These are phyloP conservation scores for Tenebrosternarchus preto DNA, from an alignment of 2,113 vertebrate genomes.

Conservation along the genomic window DNA sequence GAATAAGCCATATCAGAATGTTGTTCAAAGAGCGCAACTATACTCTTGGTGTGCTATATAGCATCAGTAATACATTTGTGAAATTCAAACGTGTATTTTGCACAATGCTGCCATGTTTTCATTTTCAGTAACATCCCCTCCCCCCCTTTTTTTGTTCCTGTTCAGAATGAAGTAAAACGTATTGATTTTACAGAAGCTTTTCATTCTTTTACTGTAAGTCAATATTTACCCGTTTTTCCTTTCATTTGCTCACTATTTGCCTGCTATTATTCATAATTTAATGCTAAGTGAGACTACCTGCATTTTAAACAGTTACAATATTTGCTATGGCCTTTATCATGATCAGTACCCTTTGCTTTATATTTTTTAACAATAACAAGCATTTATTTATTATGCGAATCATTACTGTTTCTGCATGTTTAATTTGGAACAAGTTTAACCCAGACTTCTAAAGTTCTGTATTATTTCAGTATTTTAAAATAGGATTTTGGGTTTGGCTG, in stretches of 20 bases:
- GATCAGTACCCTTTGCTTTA: constrained; percentile 32
- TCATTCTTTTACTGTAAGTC: constrained; percentile 85
- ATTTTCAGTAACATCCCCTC: constrained; percentile 67
- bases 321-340: constrained; percentile 46
- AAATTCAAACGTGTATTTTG: constrained; percentile 30
- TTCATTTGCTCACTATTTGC: constrained; percentile 62
- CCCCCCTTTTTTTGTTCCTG: constrained; percentile 66
- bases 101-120: constrained; percentile 68
- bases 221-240: constrained; percentile 73
- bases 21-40: neutral
- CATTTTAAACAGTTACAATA: constrained; percentile 37
- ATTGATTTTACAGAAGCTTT: constrained; percentile 85
- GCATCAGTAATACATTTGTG: neutral
- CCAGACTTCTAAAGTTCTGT: neutral
- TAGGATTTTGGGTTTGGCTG: neutral
- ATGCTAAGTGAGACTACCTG: constrained; percentile 51
- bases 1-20: neutral
- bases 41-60: neutral
- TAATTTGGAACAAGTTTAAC: neutral
- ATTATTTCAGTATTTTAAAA: neutral
- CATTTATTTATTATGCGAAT: constrained; percentile 26
- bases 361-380: neutral
- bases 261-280: constrained; percentile 46
- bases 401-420: constrained; percentile 13
- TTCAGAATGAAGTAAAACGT: constrained; percentile 84